Evolutionary conservation across 2,113 vertebrate genomes (phyloP), one percentile per base, ranked within the genome.

Genomic region (Sorex fumeus): DNA sequence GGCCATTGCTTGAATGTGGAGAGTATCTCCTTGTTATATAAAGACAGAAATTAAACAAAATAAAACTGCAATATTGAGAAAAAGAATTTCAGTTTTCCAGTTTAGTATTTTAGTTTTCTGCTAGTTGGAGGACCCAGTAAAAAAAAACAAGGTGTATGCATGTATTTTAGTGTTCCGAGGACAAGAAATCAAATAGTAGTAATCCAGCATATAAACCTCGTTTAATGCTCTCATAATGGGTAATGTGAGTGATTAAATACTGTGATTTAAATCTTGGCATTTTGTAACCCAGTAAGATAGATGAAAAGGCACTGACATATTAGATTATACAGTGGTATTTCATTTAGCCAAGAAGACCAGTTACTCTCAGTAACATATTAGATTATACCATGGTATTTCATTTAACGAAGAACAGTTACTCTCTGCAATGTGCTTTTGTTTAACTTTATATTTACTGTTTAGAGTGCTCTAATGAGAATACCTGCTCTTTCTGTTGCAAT

Each of bases 251-350:
- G 98, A 99, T 99, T 98, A 98, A 99, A 98, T 98, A 98, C 98
- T 95, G 88, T 97, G 97, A 97, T 98, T 98, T 98, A 97, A 98
- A 98, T 97, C 96, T 96, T 98, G 98, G 98, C 98, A 81, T 98
- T 96, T 98, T 98, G 98, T 98, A 98, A 98, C 98, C 97, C 97
- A 98, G 98, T 98, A 98, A 99, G 98, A 98, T 98, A 98, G 98
- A 99, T 99, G 98, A 98, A 99, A 97, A 97, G 92, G 95, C 96
- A 97, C 96, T 97, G 97, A 97, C 95, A 95, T 96, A 98, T 98
- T 98, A 98, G 98, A 97, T 98, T 98, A 98, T 97, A 86, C 96
- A 95, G 96, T 96, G 88, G 75, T 96, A 96, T 97, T 97, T 97
- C 95, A 97, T 97, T 90, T 91, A 91, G 93, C 95, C 96, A 53